Base-by-base conservation (phyloP, 2,797 vertebrate species). In the Catharus ustulatus region DNA sequence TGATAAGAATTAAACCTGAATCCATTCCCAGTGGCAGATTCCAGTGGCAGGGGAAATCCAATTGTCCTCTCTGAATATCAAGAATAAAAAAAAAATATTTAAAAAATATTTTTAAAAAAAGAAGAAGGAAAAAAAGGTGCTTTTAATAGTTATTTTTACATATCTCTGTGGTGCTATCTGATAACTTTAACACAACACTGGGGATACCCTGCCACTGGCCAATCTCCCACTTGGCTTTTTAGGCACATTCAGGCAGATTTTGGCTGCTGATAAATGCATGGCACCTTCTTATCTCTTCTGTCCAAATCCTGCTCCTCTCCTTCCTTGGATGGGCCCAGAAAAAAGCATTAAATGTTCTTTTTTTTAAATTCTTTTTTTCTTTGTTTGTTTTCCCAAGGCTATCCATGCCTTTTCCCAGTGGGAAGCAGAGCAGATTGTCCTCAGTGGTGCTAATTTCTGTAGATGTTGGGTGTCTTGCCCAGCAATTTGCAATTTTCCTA, bases 161-260 rank as follows among this genome's bases (percentile, higher is more conserved):
- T 97, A 98, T 98, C 97, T 98, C 97, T 98, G 98, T 99, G 99
- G 99, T 99, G 99, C 99, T 99, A 99, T 97, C 97, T 69, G 57
- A 84, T 90, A n/a, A 82, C 73, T 89, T 97, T 89, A 61, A 89
- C 77, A 84, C 92, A 84, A 94, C 97, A 87, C 97, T 97, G 97
- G 95, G 96, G 94, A 95, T 82, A 30, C 95, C 97, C 91, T 96
- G 96, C 96, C 93, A 49, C 84, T 97, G 92, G 86, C 90, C 90
- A 57, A 45, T 95, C 97, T 97, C 95, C 92, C 90, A 43, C 77
- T 93, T 72, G 78, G 79, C 81, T 97, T 86, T 87, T 83, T 77
- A 84, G 84, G 84, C 72, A 48, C 67, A 84, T 84, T 71, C 91
- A 62, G 89, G 49, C 93, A 95, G 93, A 95, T 94, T 91, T 84